A percentile compares a stretch with the other conserved stretches of the same genome.
Conservation (phyloP, 2,888 invertebrate species). For the Morpho achilles region DNA sequence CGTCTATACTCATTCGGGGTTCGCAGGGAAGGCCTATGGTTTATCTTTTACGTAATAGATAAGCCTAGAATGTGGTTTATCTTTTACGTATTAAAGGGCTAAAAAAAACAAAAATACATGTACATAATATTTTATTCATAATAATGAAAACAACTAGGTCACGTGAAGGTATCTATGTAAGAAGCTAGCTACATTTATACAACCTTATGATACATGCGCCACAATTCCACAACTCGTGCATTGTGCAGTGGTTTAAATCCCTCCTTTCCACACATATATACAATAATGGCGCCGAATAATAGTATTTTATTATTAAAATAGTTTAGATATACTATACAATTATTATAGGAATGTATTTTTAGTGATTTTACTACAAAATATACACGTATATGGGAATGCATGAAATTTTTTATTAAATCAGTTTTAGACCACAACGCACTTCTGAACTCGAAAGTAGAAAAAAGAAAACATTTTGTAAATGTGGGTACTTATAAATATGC, state of each 20-base stretch:
- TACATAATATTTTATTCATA: slow-evolving; percentile 49
- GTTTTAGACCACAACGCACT: no score
- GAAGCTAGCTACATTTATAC: slow-evolving; percentile 22
- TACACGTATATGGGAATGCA: no score
- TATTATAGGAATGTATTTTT: slow-evolving; percentile 5
- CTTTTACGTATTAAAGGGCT: slow-evolving; percentile 1
- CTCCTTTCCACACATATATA: slow-evolving; percentile 46
- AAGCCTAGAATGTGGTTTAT: no score
- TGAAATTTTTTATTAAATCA: no score
- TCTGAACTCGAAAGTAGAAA: no score
- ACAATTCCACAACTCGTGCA: slow-evolving; percentile 72
- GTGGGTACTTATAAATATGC: no score
- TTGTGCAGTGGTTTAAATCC: slow-evolving; percentile 54
- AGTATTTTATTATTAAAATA: slow-evolving; percentile 2
- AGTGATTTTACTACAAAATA: no score
- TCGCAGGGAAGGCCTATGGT: no score
- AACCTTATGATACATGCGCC: slow-evolving; percentile 37
- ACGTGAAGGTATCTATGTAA: slow-evolving; percentile 25
- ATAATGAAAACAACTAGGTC: slow-evolving; percentile 31
- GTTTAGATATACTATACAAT: slow-evolving; percentile 1
- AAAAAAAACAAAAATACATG: slow-evolving; percentile 33
- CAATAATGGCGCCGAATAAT: slow-evolving; percentile 45
- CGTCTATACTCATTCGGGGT: no score
- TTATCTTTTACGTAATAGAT: no score
- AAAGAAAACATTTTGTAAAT: no score